Conservation (phyloP, 2,888 invertebrate species). For the Perithous albicinctus region DNA sequence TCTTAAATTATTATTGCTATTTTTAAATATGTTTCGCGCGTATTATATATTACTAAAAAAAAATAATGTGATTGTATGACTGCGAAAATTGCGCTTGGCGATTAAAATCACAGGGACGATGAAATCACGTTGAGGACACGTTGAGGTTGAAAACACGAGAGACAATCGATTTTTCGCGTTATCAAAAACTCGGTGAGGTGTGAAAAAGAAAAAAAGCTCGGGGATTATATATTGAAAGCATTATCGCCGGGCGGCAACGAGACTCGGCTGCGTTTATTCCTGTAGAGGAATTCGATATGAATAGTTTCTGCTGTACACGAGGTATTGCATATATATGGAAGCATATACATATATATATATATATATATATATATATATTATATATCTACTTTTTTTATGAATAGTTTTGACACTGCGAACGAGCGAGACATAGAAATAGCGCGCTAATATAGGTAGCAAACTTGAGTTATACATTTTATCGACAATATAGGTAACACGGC, state of each 20-base stretch:
- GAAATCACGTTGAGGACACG: no score
- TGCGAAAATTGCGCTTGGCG: neutral
- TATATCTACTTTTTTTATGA: no score
- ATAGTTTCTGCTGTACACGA: conserved; percentile 6
- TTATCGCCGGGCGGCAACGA: conserved; percentile 43
- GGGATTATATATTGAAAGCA: neutral
- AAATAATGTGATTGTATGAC: neutral
- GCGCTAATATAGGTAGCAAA: conserved; percentile 5
- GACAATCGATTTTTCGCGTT: neutral
- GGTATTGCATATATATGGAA: neutral
- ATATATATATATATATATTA: neutral
- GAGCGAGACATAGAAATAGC: conserved; percentile 6
- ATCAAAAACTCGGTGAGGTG: neutral
- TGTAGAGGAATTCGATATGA: conserved; percentile 28
- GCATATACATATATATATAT: neutral
- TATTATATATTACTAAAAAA: no score
- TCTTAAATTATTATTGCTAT: conserved; percentile 24
- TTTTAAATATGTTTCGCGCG: no score
- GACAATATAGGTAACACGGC: conserved; percentile 43
- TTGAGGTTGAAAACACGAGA: neutral
- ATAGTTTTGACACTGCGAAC: no score
- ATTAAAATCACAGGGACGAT: neutral
- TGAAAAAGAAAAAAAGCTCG: no score
- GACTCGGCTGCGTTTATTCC: conserved; percentile 43
- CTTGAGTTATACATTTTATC: conserved; percentile 15